phyloP scores from a whole-genome alignment of 1,140 invertebrate genomes.

The Cryptotermes secundus region DNA sequence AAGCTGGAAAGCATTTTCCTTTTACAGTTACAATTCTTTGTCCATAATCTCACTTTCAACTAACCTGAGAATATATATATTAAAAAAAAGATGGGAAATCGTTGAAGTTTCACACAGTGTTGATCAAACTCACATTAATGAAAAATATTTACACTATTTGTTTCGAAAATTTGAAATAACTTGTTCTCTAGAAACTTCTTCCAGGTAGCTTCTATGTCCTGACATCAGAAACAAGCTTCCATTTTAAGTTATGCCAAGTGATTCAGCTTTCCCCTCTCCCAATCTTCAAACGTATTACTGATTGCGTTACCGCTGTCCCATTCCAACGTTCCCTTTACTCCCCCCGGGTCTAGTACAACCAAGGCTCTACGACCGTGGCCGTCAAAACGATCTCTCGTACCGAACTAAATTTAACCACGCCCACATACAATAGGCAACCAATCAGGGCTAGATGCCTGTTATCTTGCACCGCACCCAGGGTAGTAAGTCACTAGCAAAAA shows the following conservation, averaged over 20 bases:
- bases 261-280: slow-evolving; percentile 29
- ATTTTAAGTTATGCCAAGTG: slow-evolving; percentile 20
- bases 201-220: background rate
- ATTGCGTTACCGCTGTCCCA: slow-evolving; percentile 27
- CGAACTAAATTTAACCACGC: slow-evolving; percentile 31
- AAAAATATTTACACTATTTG: background rate
- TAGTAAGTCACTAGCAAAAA: background rate
- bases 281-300: background rate
- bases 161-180: background rate
- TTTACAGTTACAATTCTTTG: slow-evolving; percentile 3
- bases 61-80: background rate
- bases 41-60: background rate
- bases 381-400: slow-evolving; percentile 11
- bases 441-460: background rate
- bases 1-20: background rate
- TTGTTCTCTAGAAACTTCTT: background rate
- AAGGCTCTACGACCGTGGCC: background rate
- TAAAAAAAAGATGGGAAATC: too few species aligned
- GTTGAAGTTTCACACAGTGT: background rate
- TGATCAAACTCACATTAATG: background rate
- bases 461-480: background rate
- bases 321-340: background rate
- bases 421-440: slow-evolving; percentile 16
- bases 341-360: background rate
- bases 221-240: background rate